Base-by-base conservation (phyloP, 1,140 invertebrate genomes). In the Bombus vancouverensis region DNA sequence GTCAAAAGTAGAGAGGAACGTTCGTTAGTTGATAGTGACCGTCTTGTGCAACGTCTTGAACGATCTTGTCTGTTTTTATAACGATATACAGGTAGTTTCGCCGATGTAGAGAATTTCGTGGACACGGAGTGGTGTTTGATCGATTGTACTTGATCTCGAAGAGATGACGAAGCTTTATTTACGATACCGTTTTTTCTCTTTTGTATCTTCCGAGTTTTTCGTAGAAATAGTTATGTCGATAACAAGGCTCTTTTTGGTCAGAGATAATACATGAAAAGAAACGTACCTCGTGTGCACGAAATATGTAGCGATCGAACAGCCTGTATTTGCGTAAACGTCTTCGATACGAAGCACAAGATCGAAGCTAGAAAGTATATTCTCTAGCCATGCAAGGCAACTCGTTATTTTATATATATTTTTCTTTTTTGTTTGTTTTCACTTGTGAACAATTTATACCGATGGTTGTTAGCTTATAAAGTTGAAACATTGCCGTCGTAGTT, bases 401-500 rank as follows among this genome's bases (percentile, higher is more conserved):
- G 88, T 87, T 89, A 87, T 74, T 80, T 57, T 84, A 76, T 81
- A 88, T 79, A 68, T 87, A 76, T 77, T 62, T 84, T 68, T 70
- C 57, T 75, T 84, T 68, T 34, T 75, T 85, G 85, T 75, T 85
- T 90, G 78, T 89, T 89, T 89, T 89, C 68, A 39, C 53, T 47
- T 62, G 70, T 80, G 72, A 89, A 87, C 88, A 80, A 87, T 87
- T 89, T 89, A 87, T 89, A 76, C 81, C 78, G 86, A 85, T 77
- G 75, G 28, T 89, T 88, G 70, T 86, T 88, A 88, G 79, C 57
- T 88, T 88, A 79, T 72, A 59, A 47, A 80, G 62, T 28, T 53
- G 18, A 22, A 66, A 13, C 72, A 59, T 44, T 53, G 65, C 74
- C 85, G 85, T 90, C 76, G 65, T 66, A 66, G 25, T 82, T 80